Conservation (phyloP, 1,140 invertebrate species). For the Brachionus manjavacas region DNA sequence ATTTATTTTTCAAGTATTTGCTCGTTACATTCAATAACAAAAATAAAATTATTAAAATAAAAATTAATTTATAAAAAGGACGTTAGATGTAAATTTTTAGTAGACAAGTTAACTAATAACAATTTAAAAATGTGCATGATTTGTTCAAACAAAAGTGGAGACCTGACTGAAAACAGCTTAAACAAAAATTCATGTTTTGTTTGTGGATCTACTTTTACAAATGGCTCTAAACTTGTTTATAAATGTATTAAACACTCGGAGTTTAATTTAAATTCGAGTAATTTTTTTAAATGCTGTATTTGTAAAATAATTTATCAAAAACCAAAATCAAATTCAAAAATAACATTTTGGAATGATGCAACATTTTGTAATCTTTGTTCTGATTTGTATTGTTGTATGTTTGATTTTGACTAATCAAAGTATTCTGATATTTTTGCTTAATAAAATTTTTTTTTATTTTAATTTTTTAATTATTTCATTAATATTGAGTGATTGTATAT, state of each 20-base stretch:
- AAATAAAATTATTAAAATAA: no score
- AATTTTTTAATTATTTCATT: no score
- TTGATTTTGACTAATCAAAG: not conserved
- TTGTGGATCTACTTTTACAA: not conserved
- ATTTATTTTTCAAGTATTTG: not conserved
- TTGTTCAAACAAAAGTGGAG: not conserved
- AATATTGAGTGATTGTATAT: no score
- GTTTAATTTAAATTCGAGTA: not conserved
- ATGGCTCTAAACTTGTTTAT: not conserved
- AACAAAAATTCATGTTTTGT: slow-evolving; percentile 24
- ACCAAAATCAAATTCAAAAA: not conserved
- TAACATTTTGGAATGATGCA: not conserved
- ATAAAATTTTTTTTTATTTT: no score
- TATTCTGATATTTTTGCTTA: no score
- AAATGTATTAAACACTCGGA: not conserved
- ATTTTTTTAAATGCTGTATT: not conserved
- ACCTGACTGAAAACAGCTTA: not conserved
- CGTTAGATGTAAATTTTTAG: not conserved
- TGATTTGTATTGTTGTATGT: not conserved
- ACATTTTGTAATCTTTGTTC: not conserved
- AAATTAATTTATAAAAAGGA: not conserved
- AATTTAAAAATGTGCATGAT: not conserved
- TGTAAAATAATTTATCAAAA: not conserved
- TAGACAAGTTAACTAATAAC: not conserved
- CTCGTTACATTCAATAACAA: no score